Evolutionary conservation across 2,797 vertebrate species (phyloP).

Genomic region (Cryptoblepharus egeriae): DNA sequence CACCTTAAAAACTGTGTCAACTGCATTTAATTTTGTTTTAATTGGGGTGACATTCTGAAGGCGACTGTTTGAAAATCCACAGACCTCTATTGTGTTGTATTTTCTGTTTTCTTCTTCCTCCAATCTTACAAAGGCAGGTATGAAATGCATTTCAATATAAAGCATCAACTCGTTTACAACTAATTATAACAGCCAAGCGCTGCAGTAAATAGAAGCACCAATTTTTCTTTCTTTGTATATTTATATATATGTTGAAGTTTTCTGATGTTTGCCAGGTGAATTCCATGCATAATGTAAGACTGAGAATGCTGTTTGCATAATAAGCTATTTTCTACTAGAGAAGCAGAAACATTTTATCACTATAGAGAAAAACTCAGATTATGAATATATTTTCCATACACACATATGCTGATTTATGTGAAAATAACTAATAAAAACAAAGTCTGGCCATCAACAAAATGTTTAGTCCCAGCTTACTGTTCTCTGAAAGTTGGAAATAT

Average conservation of each 20-base stretch:
- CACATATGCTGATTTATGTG: conserved; percentile 82
- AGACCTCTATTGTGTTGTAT: conserved; percentile 60
- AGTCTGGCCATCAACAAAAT: conserved; percentile 79
- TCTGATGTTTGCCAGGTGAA: conserved; percentile 82
- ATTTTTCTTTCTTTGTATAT: conserved; percentile 54
- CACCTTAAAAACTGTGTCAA: conserved; percentile 58
- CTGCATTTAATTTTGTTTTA: conserved; percentile 58
- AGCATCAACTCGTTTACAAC: conserved; percentile 77
- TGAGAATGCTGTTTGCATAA: conserved; percentile 82
- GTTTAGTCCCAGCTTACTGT: conserved; percentile 79
- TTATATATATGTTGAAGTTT: conserved; percentile 69
- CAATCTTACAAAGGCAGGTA: conserved; percentile 69
- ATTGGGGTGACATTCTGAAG: conserved; percentile 71
- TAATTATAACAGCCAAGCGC: conserved; percentile 80
- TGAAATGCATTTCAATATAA: conserved; percentile 75
- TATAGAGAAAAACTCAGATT: conserved; percentile 81
- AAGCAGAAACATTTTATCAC: conserved; percentile 83
- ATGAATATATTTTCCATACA: conserved; percentile 81
- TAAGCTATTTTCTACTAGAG: conserved; percentile 82
- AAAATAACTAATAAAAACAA: conserved; percentile 83
- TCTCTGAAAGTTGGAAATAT: conserved; percentile 73
- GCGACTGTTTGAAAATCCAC: conserved; percentile 69
- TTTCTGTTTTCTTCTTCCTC: conserved; percentile 62
- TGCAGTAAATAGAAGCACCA: conserved; percentile 74
- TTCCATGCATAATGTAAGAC: conserved; percentile 83